Evolutionary conservation across 2,797 vertebrate species (phyloP), one percentile per base, ranked within the genome.

Genomic region (Sebastiscus albofasciatus): DNA sequence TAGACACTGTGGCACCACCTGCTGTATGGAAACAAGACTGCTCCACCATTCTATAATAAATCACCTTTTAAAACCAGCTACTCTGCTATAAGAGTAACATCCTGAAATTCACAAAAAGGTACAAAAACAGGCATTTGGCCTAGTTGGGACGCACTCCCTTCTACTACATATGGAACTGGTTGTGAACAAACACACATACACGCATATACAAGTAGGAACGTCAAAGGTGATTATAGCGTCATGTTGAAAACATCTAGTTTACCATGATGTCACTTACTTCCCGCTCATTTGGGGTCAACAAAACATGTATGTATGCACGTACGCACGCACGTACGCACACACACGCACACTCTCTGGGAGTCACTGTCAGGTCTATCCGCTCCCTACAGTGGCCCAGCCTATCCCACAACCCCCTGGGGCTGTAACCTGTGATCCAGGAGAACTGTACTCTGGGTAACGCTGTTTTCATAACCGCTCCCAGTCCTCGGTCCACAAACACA

Each of bases 381-480:
- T 90, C 79, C 87, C 90, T 34, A 67, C 84, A 60, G 87, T 60
- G 86, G 42, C 59, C 77, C 39, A 14, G 84, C 90, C 88, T 64
- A 84, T 88, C 92, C 89, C 92, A 79, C 54, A 76, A 77, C 61
- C 81, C 77, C 87, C 79, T 11, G 68, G 79, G 89, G 88, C 70
- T 83, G 67, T 79, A 90, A 85, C 82, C 91, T 90, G 87, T 89
- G 93, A 85, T 90, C 91, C 89, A 81, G 79, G 76, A 90, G 87
- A 84, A 88, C 72, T 91, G 91, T 74, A 89, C 77, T 90, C 86
- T 88, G 89, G 67, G 62, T 84, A 93, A 79, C 24, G 31, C 4
- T 94, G 92, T 93, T 94, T 92, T 93, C 68, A 75, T 87, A 93
- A 91, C 80, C 89, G 29, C 93, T 93, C 92, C 92, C 87, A 89